Conservation (phyloP, 2,113 vertebrate species). For the Antigone vipio region DNA sequence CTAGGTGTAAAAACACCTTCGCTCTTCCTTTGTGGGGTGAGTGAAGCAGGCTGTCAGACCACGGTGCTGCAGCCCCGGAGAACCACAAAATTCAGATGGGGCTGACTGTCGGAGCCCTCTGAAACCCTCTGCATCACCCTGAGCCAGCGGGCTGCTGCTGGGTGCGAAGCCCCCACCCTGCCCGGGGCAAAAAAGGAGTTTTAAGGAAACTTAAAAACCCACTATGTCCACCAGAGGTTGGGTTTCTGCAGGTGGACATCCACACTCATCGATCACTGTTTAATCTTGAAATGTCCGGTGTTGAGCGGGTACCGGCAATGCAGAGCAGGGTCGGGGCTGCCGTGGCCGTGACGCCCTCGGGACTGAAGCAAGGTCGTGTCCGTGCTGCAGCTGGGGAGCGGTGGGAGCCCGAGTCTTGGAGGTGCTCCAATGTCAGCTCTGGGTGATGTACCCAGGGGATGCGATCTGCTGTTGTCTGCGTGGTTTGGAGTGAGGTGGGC, state of each 20-base stretch:
- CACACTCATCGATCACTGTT: fast-evolving
- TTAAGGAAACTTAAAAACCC: background rate
- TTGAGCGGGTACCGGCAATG: background rate
- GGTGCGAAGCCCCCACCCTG: background rate
- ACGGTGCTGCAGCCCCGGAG: fast-evolving
- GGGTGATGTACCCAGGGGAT: no score
- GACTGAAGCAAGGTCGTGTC: background rate
- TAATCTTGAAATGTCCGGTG: fast-evolving
- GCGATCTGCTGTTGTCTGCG: background rate
- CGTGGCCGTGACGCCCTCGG: background rate
- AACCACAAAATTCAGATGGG: background rate
- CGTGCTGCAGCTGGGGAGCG: background rate
- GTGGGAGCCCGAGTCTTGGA: background rate
- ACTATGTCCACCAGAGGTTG: background rate
- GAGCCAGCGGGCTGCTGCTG: fast-evolving
- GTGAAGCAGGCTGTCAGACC: background rate
- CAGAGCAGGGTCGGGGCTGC: background rate
- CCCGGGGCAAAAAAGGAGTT: background rate
- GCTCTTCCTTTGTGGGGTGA: background rate
- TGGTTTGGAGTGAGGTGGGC: background rate
- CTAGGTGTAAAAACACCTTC: background rate
- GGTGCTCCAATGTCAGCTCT: background rate
- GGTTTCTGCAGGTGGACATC: background rate
- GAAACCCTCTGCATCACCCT: background rate
- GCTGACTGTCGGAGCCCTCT: background rate